Base-by-base conservation (phyloP, 1,140 invertebrate genomes). In the Lepidurus packardi region DNA sequence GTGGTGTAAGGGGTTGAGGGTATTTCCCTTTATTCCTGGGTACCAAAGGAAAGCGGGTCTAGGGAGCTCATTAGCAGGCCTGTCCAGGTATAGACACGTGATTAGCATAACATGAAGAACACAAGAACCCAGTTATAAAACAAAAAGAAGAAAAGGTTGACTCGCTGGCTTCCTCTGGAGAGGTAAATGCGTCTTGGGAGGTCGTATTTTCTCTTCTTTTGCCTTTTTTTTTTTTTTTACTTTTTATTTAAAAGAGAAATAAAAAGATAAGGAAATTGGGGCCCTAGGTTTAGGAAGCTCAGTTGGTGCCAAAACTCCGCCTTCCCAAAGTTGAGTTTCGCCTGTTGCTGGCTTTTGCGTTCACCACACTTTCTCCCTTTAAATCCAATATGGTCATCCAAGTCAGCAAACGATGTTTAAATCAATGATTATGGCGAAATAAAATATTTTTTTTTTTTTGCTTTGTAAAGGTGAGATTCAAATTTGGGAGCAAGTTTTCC, bases 41-140 rank as follows among this genome's bases (percentile, higher is more conserved):
- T 65, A 13, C 6, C 53, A n/a, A 6, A 13, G 53, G 45, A 65
- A 65, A 65, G 53, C 6, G 21, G 53, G 53, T 65, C 16, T 65
- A 65, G 53, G 53, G 53, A 65, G 53, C 53, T 65, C 53, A 65
- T 65, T 65, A 65, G 53, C 53, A 65, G 53, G 53, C 53, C 53
- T 65, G 53, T 21, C 53, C 53, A 65, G 53, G 53, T 65, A 65
- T 65, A 65, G 53, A 65, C 53, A 65, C 53, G 53, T 65, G 53
- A 65, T 65, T 65, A 65, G 53, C 53, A 65, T 65, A 65, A 65
- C 53, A 65, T 65, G 53, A 65, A 65, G 16, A 65, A 65, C 53
- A 65, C 16, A 65, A 65, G n/a, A 65, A 65, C 53, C 53, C 21
- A 21, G 53, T 65, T 65, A 16, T 65, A 65, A 65, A 65, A 65